These are phyloP conservation scores for Tragulus kanchil DNA, from an alignment of 2,113 vertebrate species.

Conservation along the genomic window DNA sequence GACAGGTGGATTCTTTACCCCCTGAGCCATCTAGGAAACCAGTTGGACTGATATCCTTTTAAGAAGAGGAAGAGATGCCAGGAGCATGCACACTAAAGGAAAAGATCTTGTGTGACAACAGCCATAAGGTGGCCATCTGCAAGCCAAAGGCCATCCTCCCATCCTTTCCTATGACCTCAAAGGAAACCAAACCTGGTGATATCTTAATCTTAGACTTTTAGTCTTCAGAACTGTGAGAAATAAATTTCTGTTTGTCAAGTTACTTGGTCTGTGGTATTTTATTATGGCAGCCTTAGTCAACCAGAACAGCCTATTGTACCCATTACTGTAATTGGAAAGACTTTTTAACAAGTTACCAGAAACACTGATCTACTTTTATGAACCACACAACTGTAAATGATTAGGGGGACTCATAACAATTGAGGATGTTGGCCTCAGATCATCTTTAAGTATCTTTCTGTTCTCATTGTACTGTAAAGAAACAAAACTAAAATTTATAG, in stretches of 20 bases:
- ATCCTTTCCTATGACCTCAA: not conserved
- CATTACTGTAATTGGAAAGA: slow-evolving; percentile 20
- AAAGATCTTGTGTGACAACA: not conserved
- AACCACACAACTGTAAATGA: not conserved
- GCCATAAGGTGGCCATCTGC: not conserved
- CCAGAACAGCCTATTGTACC: not conserved
- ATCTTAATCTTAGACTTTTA: not conserved
- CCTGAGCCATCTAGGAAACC: not conserved
- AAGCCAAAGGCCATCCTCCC: not conserved
- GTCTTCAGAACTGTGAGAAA: not conserved
- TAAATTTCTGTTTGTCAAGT: not conserved
- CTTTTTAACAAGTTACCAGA: slow-evolving; percentile 5
- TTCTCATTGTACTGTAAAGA: not conserved
- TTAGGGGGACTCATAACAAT: not conserved
- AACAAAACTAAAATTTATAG: slow-evolving; percentile 26
- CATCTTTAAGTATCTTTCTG: slow-evolving; percentile 6
- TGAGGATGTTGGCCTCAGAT: not conserved
- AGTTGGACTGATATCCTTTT: not conserved
- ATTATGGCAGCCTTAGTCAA: not conserved
- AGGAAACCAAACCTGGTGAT: not conserved
- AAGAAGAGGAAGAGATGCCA: not conserved
- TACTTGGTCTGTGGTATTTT: not conserved
- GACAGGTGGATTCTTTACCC: not conserved
- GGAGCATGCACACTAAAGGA: not conserved
- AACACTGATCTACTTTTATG: not conserved